Evolutionary conservation across 2,113 vertebrate genomes (phyloP), one percentile per base, ranked within the genome.

Genomic region (Sinosuthora webbiana): DNA sequence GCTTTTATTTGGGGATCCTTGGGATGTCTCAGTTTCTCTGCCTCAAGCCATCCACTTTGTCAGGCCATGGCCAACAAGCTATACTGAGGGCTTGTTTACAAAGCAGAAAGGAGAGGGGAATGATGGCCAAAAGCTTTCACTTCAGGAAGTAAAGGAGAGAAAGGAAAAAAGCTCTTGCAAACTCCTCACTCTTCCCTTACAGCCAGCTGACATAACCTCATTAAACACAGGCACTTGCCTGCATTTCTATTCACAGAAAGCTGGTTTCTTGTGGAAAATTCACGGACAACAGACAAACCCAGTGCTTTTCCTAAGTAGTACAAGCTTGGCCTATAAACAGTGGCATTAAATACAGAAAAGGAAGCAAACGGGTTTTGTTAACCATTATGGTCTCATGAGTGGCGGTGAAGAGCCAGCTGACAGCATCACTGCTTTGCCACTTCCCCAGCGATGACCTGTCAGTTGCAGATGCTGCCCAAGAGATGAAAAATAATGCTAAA

Each of bases 1-100:
- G 11, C 6, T 45, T 59, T 62, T 25, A 23, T 65, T 15, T 41
- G 42, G 42, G 35, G 42, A 16, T 39, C 42, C 31, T 22, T 5
- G 1, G 37, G 37, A 37, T 71, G 14, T 49, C 27, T 79, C 64
- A 6, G 45, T 60, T 70, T 60, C 76, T 30, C 63, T 33, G n/a
- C 63, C 45, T 3, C 1, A 42, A 30, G 44, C 19, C 35, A 30
- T 31, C 14, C 35, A 1, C 52, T 3, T 2, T 6, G 6, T 33
- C 39, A 44, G 60, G 27, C 39, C 13, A 3, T 0, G 1, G 24
- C 20, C 57, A 41, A 31, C 0, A 0, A 64, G 62, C 65, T 45
- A 49, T 0, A 1, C 31, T 35, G 31, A 37, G 0, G 2, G 44
- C 49, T 69, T 50, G 60, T 82, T 69, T 74, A 44, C 33, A 50